Evolutionary conservation across 92 coral and sea anemone genomes (phyloP), one percentile per base, ranked within the genome.

Genomic region (Porites cylindrica): DNA sequence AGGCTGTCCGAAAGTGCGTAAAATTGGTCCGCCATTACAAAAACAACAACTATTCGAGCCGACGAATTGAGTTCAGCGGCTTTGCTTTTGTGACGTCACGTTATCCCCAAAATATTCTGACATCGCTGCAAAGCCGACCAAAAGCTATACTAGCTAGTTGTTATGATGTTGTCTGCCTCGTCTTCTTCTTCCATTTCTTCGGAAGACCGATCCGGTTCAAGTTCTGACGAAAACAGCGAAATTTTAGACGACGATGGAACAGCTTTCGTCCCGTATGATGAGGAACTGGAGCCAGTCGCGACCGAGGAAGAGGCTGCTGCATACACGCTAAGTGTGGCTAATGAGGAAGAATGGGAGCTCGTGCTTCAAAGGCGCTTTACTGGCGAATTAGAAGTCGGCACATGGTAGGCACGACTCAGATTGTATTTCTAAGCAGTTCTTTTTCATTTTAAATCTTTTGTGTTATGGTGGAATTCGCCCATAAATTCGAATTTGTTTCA

Each of bases 281-380:
- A 86, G 53, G 69, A 72, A 78, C 17, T 86, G 56, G 78, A 78
- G 66, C 81, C 88, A 6, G 16, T 83, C 19, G 78, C 62, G 59
- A 83, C 76, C 38, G 82, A 73, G 65, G 82, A 67, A 72, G 90
- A 78, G 78, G 90, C 85, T 20, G 21, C 52, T 4, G 78, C 79
- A 26, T 86, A 50, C 73, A 16, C 16, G 68, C 77, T 50, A 51
- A 74, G 72, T 52, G 72, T 86, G 50, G 83, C 82, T 62, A 66
- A 23, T 38, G 85, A 86, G 71, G 77, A 47, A 52, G 80, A 82
- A 26, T 60, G 61, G 63, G 85, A 86, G 70, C 78, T 29, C 61
- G 52, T 11, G 52, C 56, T 70, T 38, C 70, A 77, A 64, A 77
- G 67, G 79, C 80, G 79, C 60, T 78, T 65, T 70, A 51, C 85